A percentile compares a stretch with the other conserved stretches of the same genome.
These are phyloP conservation scores for Gyps fulvus DNA, from an alignment of 2,113 vertebrate species.

Conservation along the genomic window DNA sequence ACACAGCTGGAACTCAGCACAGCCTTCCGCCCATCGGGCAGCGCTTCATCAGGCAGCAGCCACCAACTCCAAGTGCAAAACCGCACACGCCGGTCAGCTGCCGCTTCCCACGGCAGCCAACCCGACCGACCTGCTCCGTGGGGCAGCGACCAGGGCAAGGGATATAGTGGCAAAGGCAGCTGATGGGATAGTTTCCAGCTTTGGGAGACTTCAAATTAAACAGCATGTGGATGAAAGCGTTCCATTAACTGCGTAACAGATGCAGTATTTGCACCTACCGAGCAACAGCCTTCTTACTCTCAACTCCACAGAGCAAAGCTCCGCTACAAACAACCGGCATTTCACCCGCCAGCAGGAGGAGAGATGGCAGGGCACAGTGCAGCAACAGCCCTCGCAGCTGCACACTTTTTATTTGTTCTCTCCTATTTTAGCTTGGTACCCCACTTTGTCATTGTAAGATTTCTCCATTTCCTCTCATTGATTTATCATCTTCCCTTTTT, in stretches of 20 bases:
- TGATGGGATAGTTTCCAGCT: not conserved
- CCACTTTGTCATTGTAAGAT: no score
- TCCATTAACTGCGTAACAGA: rapidly evolving
- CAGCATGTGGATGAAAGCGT: rapidly evolving
- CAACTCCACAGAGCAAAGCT: not conserved
- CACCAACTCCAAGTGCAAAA: not conserved
- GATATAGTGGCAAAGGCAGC: not conserved
- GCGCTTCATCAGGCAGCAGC: no score
- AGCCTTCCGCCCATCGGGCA: not conserved
- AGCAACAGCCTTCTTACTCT: not conserved
- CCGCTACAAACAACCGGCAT: no score
- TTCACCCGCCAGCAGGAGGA: not conserved
- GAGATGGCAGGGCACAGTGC: not conserved
- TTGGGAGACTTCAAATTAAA: not conserved
- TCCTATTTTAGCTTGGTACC: not conserved
- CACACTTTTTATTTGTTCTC: rapidly evolving
- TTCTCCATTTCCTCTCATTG: not conserved
- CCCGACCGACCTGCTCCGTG: rapidly evolving
- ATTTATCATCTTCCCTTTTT: not conserved
- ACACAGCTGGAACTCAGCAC: not conserved
- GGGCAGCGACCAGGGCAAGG: not conserved
- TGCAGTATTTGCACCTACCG: no score
- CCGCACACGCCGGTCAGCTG: rapidly evolving
- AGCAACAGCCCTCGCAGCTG: not conserved
- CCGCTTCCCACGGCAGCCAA: rapidly evolving